Base-by-base conservation (phyloP, 1,140 invertebrate genomes). In the Oscheius sp. region DNA sequence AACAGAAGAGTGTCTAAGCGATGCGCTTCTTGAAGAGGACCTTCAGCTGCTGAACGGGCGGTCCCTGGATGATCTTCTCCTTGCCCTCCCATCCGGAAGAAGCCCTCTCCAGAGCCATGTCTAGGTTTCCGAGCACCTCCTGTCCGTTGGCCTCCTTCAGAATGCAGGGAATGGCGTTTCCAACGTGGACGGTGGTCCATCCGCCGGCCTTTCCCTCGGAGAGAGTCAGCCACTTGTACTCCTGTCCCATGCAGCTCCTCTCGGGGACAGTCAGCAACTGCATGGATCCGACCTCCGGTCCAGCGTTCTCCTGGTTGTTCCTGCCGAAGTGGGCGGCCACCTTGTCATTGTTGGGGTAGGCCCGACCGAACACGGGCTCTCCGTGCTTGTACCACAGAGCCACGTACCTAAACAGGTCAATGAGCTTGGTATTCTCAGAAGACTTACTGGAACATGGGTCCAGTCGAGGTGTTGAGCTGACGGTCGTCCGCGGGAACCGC, bases 311-410 rank as follows among this genome's bases (percentile, higher is more conserved):
- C 32, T 75, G 74, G 35, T 71, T 71, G 58, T 76, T 69, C 59
- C 55, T 38, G 29, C 69, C 74, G 29, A 76, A 76, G 26, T 72
- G 68, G 15, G 74, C 74, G 7, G 31, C 28, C 1, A 71, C 31
- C 29, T 68, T 74, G 23, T 52, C 68, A 34, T 61, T 64, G 58
- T 7, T 61, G 4, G 68, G 68, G 38, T 70, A 76, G 15, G 68
- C 61, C 29, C 74, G 66, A 4, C 74, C 74, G 29, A 76, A 76
- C 20, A 76, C 68, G n/a, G 74, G 74, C 18, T 76, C 68, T 34
- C 74, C 74, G 34, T 76, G 74, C 42, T 76, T 76, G 49, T 76
- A 76, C 74, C 74, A 76, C 2, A 76, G 69, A 15, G 74, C 74
- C n/a, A 76, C 69, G 52, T 76, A n/a, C n/a, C n/a, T n/a, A n/a